Base-by-base conservation (phyloP, 2,797 vertebrate genomes). In the Enteromius paludinosus region DNA sequence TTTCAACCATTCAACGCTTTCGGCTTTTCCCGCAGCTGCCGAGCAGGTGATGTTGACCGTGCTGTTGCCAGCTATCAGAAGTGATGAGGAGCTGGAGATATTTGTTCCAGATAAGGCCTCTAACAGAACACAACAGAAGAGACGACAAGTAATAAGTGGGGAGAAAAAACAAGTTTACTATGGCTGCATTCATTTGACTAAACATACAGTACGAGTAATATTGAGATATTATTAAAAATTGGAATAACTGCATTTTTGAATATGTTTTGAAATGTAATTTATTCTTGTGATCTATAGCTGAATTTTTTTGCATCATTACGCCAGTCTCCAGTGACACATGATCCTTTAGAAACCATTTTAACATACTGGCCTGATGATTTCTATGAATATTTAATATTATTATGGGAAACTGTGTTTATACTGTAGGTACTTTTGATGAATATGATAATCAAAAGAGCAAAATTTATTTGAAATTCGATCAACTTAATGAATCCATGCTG, bases 31-130 rank as follows among this genome's bases (percentile, higher is more conserved):
- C 0, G 12, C 5, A 0, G 5, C n/a, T 1, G 83, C 90, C 45
- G 3, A 64, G 89, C 94, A 95, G 74, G 83, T 93, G 30, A 95
- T 82, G 85, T 89, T 92, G 43, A 89, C 91, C 0, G 86, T 38
- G 84, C 88, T 84, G 83, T 91, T 91, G 0, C 87, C 88, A 1
- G 92, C 92, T 0, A 94, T 59, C 28, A 94, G 92, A 6, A 1
- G 2, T 0, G 0, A 41, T 0, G 11, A 2, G 0, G 93, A 87
- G 0, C 82, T 86, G 0, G 12, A 84, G 83, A 94, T 12, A 0
- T 6, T 79, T 0, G 43, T 23, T 0, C 83, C 87, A 2, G 84
- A 47, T 85, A 95, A 75, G 20, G 89, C 7, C 20, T 93, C 94
- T 94, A 54, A 2, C n/a, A 71, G 45, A 43, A 62, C 59, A 75